These are phyloP conservation scores for Chrysomallon squamiferum DNA, from an alignment of 1,140 invertebrate species.

Conservation along the genomic window DNA sequence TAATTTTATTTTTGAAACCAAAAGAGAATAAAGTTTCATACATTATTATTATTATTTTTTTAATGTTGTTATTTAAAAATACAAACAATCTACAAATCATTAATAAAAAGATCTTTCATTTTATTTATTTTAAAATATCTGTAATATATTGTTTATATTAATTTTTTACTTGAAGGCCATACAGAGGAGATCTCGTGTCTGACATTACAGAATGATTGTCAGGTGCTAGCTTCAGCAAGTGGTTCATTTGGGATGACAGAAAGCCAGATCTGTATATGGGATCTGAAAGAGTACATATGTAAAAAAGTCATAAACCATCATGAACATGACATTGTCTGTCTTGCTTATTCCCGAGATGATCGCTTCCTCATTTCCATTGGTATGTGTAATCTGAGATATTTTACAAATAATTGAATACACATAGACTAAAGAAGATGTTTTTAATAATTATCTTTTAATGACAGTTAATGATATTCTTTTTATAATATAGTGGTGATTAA, in stretches of 20 bases:
- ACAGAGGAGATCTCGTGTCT: slow-evolving; percentile 59
- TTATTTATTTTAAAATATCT: too few species aligned
- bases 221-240: slow-evolving; percentile 58
- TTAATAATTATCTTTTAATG: too few species aligned
- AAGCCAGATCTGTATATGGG: slow-evolving; percentile 60
- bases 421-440: too few species aligned
- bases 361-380: slow-evolving; percentile 59
- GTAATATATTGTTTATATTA: slow-evolving; percentile 1
- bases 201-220: slow-evolving; percentile 58
- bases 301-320: slow-evolving; percentile 52
- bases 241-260: slow-evolving; percentile 38
- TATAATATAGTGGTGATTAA: too few species aligned
- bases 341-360: slow-evolving; percentile 59
- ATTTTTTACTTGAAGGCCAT: slow-evolving; percentile 46
- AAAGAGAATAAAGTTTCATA: too few species aligned
- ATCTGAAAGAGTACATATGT: slow-evolving; percentile 42
- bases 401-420: too few species aligned
- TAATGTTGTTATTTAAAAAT: too few species aligned
- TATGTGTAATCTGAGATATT: slow-evolving; percentile 18
- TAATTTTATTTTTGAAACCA: too few species aligned
- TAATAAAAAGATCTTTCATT: too few species aligned
- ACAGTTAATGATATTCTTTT: too few species aligned
- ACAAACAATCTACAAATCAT: too few species aligned
- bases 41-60: too few species aligned
- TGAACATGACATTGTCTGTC: slow-evolving; percentile 50